Evolutionary conservation across 2,888 invertebrate species (phyloP).

Genomic region (Drosophila pseudotalamancana): DNA sequence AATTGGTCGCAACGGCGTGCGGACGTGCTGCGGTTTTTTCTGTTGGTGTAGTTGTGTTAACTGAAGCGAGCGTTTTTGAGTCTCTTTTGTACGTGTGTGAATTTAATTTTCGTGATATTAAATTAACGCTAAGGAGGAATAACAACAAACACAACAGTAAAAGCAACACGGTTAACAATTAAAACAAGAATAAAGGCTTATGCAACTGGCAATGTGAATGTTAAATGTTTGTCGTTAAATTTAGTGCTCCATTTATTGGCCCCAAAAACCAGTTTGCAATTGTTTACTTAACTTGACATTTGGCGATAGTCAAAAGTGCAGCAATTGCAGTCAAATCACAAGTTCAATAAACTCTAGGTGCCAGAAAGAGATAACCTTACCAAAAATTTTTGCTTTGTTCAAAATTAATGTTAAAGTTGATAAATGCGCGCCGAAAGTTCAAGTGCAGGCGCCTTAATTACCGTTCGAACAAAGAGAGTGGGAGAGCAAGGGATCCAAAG

Average conservation of each 20-base stretch:
- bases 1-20: constrained; percentile 30
- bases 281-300: constrained; percentile 45
- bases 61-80: constrained; percentile 33
- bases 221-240: constrained; percentile 26
- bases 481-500: not conserved
- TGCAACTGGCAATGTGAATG: constrained; percentile 49
- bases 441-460: constrained; percentile 70
- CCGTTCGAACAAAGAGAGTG: constrained; percentile 43
- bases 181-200: constrained; percentile 47
- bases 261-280: constrained; percentile 67
- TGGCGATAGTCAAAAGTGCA: constrained; percentile 55
- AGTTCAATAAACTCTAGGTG: constrained; percentile 66
- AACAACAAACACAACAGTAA: constrained; percentile 1
- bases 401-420: constrained; percentile 45
- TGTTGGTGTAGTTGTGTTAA: constrained; percentile 9
- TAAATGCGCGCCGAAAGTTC: constrained; percentile 50
- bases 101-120: constrained; percentile 50
- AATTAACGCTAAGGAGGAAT: constrained; percentile 35
- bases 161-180: constrained; percentile 20
- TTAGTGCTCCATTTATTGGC: constrained; percentile 48
- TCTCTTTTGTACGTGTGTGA: constrained; percentile 53
- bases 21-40: constrained; percentile 36
- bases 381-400: constrained; percentile 21
- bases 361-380: constrained; percentile 48
- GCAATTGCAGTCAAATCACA: constrained; percentile 48